phyloP scores from a whole-genome alignment of 2,113 vertebrate species.

The Struthidea cinerea region DNA sequence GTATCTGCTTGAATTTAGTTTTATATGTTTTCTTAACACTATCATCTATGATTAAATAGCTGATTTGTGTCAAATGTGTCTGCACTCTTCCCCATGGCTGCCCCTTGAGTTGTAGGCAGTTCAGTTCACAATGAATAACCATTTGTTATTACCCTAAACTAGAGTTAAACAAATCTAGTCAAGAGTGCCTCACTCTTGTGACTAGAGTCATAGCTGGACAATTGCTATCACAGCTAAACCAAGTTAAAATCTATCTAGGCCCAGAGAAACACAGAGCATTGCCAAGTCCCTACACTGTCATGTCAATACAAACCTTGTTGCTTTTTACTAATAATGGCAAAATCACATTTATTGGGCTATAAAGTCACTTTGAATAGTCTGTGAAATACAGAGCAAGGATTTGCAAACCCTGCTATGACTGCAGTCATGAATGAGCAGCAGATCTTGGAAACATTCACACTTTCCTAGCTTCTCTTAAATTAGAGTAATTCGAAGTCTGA shows the following conservation, averaged over 20 bases:
- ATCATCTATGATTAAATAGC: not conserved
- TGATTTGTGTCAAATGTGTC: not conserved
- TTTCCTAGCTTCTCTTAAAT: not conserved
- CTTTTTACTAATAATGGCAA: not conserved
- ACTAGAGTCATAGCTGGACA: too few species aligned
- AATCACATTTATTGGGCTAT: not conserved
- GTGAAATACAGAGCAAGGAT: not conserved
- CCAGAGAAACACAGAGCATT: not conserved
- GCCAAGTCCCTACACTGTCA: not conserved
- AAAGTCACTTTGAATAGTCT: not conserved
- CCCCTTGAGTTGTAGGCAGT: not conserved
- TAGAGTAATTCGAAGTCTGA: not conserved
- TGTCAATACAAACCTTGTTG: not conserved
- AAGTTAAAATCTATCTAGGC: not conserved
- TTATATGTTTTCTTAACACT: constrained; percentile 1
- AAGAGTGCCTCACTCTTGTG: not conserved
- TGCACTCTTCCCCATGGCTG: not conserved
- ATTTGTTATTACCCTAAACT: not conserved
- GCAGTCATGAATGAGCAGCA: not conserved
- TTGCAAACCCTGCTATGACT: not conserved
- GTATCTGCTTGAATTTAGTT: not conserved
- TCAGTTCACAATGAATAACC: not conserved
- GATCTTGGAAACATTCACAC: not conserved
- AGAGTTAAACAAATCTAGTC: not conserved
- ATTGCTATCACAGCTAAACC: not conserved